Base-by-base conservation (phyloP, 1,140 invertebrate genomes). In the Aphidius ervi region DNA sequence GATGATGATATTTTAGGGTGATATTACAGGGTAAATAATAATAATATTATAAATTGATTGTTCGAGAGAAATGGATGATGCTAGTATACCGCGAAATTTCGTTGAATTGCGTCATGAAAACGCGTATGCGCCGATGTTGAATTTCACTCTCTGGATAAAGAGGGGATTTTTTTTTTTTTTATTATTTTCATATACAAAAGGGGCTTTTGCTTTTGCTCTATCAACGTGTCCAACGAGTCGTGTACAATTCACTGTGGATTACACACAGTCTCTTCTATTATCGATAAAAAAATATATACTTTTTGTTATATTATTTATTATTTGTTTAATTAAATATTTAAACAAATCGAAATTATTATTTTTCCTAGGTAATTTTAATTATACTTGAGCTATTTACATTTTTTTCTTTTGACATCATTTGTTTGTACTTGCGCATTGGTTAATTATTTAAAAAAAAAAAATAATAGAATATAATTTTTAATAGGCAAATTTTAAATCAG, bases 91-190 rank as follows among this genome's bases (percentile, higher is more conserved):
- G 42, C 3, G 58, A 50, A 42, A 55, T 60, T 60, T 60, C 7
- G 4, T 37, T 54, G 59, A 43, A 52, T 60, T 60, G 59, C 59
- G 59, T 60, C 59, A 60, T 60, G 59, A 43, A n/a, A 43, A 47
- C n/a, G 50, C 52, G 59, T 60, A 37, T 31, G 59, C 59, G 59
- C 59, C 58, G 59, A 20, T 52, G 52, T 60, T 41, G 41, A 56
- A 31, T 45, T 31, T 41, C 8, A 10, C 41, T 41, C 43, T 54
- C 23, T 50, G 52, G 49, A 52, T 45, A 37, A 9, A 23, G 39
- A 9, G n/a, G 43, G 31, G 54, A 42, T 31, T 56, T 45, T 37
- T 16, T 9, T 23, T 4, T n/a, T 46, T 46, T 46, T 8, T 5
- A 56, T 45, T 4, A n/a, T 3, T 46, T 6, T 39, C 4, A 39